These are phyloP conservation scores for Rhinichthys klamathensis DNA, from an alignment of 2,113 vertebrate species.

Conservation along the genomic window DNA sequence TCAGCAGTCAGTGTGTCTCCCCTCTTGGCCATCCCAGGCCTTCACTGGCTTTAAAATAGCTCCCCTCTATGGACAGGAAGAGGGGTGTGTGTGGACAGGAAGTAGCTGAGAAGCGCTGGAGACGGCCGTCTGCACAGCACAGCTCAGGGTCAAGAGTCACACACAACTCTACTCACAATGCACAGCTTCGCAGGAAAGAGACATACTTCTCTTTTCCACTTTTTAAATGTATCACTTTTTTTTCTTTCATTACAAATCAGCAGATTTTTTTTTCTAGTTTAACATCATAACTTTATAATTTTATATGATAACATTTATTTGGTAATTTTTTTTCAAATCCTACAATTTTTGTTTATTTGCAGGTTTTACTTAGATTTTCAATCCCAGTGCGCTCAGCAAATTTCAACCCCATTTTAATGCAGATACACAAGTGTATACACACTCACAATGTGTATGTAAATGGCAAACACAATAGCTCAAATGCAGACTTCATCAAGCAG, in stretches of 20 bases:
- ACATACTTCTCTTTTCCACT: neutral
- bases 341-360: neutral
- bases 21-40: constrained; percentile 34
- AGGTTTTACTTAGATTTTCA: neutral
- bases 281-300: neutral
- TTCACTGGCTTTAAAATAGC: constrained; percentile 51
- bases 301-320: neutral
- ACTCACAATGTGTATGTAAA: neutral
- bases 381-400: neutral
- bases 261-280: neutral
- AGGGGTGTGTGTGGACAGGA: constrained; percentile 57
- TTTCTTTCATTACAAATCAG: neutral
- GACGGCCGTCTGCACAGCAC: constrained; percentile 50
- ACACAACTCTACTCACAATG: constrained; percentile 38
- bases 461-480: neutral
- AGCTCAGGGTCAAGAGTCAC: constrained; percentile 52
- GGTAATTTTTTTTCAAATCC: neutral
- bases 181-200: constrained; percentile 41
- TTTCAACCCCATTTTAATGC: neutral
- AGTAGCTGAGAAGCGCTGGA: constrained; percentile 56
- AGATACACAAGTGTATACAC: neutral
- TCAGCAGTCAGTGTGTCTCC: constrained; percentile 55
- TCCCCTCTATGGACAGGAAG: constrained; percentile 55
- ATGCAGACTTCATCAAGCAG: neutral
- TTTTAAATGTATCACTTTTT: neutral